Conservation (phyloP, 2,797 vertebrate genomes). For the Labroides dimidiatus region DNA sequence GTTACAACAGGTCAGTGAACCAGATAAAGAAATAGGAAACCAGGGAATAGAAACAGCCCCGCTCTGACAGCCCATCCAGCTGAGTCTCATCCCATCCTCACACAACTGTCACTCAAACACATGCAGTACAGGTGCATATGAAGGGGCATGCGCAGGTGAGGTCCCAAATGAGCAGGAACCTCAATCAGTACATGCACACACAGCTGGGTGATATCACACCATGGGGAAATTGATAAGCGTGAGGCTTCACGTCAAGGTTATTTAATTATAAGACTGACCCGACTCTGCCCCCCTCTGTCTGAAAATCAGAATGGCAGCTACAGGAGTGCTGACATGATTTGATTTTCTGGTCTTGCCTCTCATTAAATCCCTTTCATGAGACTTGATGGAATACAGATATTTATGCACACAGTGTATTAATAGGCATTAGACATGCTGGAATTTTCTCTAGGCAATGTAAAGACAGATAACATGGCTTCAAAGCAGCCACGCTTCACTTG, state of each 20-base stretch:
- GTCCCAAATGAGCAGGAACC: constrained; percentile 13
- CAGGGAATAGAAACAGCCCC: constrained; percentile 24
- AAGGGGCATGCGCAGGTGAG: neutral
- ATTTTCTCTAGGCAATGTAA: too few species aligned
- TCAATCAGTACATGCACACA: constrained; percentile 12
- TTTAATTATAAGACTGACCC: constrained; percentile 53
- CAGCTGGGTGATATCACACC: constrained; percentile 15
- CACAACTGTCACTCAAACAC: constrained; percentile 37
- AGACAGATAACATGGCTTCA: too few species aligned
- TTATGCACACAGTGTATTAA: neutral
- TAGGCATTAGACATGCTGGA: too few species aligned
- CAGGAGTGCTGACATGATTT: neutral
- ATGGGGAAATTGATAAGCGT: neutral
- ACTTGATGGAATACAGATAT: constrained; percentile 10
- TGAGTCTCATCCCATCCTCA: constrained; percentile 32
- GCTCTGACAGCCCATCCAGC: constrained; percentile 14
- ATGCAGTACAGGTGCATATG: neutral
- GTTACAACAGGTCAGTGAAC: constrained; percentile 50
- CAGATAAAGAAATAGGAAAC: constrained; percentile 35
- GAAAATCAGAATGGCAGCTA: constrained; percentile 45
- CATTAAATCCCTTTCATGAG: constrained; percentile 9
- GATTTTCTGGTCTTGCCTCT: neutral
- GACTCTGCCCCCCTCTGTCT: constrained; percentile 68
- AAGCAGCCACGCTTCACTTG: too few species aligned
- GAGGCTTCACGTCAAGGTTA: constrained; percentile 10